A percentile compares a stretch with the other conserved stretches of the same genome.
These are phyloP conservation scores for human DNA, from an alignment of 2,113 vertebrate species.

Conservation along the genomic window DNA sequence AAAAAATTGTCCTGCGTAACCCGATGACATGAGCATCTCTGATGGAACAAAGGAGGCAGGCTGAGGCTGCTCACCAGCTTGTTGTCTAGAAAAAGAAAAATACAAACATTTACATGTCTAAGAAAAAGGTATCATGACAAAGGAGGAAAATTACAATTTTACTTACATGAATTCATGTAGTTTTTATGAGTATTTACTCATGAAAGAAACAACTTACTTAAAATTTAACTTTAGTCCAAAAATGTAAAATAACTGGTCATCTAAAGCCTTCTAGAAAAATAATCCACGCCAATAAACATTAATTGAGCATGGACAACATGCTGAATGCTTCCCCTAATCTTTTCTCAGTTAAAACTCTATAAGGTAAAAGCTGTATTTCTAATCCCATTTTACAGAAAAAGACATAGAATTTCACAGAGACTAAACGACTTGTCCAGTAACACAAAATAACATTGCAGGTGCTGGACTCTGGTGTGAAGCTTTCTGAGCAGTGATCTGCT, in stretches of 20 bases:
- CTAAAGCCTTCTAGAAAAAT: background rate
- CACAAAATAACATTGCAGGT: too few relatives aligned
- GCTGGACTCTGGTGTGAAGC: background rate
- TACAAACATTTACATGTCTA: background rate
- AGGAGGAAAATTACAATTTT: background rate
- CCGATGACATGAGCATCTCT: conserved; percentile 61
- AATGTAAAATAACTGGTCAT: background rate
- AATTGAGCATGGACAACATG: background rate
- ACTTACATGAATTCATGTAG: background rate
- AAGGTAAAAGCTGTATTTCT: background rate
- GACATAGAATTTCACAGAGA: background rate
- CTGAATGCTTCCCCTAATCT: background rate
- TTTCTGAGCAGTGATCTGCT: background rate
- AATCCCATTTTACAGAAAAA: background rate
- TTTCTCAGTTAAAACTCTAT: background rate
- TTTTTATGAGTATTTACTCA: background rate
- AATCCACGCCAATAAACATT: too few relatives aligned
- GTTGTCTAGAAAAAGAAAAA: conserved; percentile 70
- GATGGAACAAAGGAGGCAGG: conserved; percentile 28
- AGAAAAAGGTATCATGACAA: background rate
- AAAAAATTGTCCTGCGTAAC: conserved; percentile 83
- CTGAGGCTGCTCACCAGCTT: background rate
- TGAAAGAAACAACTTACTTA: background rate
- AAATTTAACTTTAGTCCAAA: background rate
- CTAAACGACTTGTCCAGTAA: background rate